phyloP scores from a whole-genome alignment of 2,888 invertebrate genomes.

The Choristoneura rosaceana region DNA sequence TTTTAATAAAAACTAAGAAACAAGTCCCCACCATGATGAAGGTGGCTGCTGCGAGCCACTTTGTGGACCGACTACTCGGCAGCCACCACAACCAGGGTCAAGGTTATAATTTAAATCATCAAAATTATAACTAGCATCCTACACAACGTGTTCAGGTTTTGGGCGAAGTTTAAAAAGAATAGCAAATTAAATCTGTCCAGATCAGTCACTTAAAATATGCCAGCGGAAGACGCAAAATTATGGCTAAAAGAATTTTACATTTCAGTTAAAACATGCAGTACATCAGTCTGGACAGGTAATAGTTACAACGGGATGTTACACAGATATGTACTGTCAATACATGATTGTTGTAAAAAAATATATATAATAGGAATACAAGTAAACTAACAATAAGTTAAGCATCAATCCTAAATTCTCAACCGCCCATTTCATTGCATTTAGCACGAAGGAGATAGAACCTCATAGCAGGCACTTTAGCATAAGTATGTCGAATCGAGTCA shows the following conservation, averaged over 20 bases:
- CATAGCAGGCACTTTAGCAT: conserved; percentile 67
- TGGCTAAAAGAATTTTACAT: conserved; percentile 8
- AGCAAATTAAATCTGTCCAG: conserved; percentile 12
- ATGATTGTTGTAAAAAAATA: conserved; percentile 41
- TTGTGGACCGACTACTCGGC: conserved; percentile 55
- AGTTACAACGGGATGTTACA: conserved; percentile 20
- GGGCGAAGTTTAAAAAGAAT: conserved; percentile 14
- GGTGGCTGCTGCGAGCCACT: conserved; percentile 61
- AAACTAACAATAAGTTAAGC: conserved; percentile 41
- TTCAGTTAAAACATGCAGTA: conserved; percentile 12
- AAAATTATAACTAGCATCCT: conserved; percentile 42
- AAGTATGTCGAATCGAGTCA: conserved; percentile 53
- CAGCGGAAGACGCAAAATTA: conserved; percentile 31
- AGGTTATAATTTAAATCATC: conserved; percentile 37
- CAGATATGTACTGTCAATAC: conserved; percentile 39
- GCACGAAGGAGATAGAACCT: conserved; percentile 40
- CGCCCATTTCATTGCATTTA: conserved; percentile 25
- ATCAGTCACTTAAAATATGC: conserved; percentile 8
- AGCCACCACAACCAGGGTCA: conserved; percentile 29
- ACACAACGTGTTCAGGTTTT: conserved; percentile 27
- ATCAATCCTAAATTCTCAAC: conserved; percentile 21
- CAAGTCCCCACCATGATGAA: conserved; percentile 52
- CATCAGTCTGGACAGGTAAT: background rate
- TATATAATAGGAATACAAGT: conserved; percentile 39
- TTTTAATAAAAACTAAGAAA: conserved; percentile 70